Evolutionary conservation across 2,888 invertebrate genomes (phyloP).

Genomic region (Phortica okadai): DNA sequence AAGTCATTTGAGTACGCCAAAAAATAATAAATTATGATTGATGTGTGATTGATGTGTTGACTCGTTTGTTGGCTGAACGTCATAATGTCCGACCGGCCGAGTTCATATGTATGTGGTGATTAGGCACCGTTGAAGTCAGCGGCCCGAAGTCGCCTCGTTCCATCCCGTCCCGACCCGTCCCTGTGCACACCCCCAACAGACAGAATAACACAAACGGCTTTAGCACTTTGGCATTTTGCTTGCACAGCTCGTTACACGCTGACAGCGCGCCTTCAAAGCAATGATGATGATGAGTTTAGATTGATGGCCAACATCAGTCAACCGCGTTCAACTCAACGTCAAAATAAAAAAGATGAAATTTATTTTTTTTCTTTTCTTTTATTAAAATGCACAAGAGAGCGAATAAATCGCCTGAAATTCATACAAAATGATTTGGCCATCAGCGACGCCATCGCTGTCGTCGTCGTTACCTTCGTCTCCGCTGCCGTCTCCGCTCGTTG

Average conservation of each 20-base stretch:
- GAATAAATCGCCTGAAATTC: constrained; percentile 10
- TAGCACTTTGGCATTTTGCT: constrained; percentile 49
- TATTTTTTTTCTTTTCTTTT: background rate
- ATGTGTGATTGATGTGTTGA: constrained; percentile 56
- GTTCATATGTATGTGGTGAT: constrained; percentile 21
- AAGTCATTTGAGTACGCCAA: background rate
- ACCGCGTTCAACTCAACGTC: constrained; percentile 41
- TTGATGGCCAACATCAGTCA: constrained; percentile 69
- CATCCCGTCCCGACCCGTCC: constrained; percentile 39
- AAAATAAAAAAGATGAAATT: constrained; percentile 22
- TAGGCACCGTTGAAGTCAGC: constrained; percentile 6
- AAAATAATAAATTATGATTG: constrained; percentile 65
- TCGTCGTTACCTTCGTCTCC: constrained; percentile 3
- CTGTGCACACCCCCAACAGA: constrained; percentile 43
- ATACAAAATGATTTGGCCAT: constrained; percentile 26
- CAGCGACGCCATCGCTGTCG: constrained; percentile 1
- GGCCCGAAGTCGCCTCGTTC: background rate
- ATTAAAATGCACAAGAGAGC: background rate
- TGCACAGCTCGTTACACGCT: constrained; percentile 54
- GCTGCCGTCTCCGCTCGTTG: constrained; percentile 46
- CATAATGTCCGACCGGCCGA: background rate
- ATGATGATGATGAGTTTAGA: constrained; percentile 63
- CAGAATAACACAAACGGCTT: constrained; percentile 37
- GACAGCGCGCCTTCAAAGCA: constrained; percentile 67
- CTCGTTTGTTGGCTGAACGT: constrained; percentile 51